Conservation (phyloP, 1,140 invertebrate species). For the Drosophila sulfurigaster region DNA sequence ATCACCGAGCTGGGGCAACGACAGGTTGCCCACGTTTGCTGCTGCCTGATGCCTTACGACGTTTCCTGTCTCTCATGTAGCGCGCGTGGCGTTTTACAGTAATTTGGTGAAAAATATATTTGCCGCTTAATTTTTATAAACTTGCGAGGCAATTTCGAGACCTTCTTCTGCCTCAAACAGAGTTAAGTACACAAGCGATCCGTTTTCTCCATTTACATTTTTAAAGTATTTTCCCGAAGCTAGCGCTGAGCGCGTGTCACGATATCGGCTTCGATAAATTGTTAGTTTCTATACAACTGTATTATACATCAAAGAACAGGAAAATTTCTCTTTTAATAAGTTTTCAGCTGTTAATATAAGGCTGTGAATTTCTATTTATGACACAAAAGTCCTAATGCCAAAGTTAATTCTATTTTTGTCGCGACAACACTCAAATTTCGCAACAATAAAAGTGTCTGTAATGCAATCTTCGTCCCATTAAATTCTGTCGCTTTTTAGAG, state of each 20-base stretch:
- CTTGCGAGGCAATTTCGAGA: conserved; percentile 66
- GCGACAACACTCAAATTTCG: neutral
- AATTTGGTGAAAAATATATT: conserved; percentile 70
- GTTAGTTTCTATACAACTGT: too few relatives aligned
- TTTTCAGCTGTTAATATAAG: neutral
- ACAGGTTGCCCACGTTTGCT: neutral
- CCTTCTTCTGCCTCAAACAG: conserved; percentile 9
- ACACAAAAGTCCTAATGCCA: neutral
- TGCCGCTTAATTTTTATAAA: conserved; percentile 81
- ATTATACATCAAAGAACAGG: neutral
- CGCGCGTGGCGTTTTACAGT: conserved; percentile 54
- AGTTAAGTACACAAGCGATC: conserved; percentile 33
- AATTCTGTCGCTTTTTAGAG: neutral
- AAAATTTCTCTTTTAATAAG: neutral
- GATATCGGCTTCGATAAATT: neutral
- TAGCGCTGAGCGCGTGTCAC: conserved; percentile 39
- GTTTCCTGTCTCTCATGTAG: conserved; percentile 3
- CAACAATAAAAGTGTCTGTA: neutral
- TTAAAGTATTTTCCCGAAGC: conserved; percentile 34
- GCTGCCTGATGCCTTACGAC: neutral
- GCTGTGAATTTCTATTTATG: neutral
- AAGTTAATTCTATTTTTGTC: neutral
- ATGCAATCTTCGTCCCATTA: neutral
- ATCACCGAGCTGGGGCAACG: conserved; percentile 8
- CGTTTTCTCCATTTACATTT: conserved; percentile 43